Conservation (phyloP, 2,888 invertebrate species). For the Gymnoscelis rufifasciata region DNA sequence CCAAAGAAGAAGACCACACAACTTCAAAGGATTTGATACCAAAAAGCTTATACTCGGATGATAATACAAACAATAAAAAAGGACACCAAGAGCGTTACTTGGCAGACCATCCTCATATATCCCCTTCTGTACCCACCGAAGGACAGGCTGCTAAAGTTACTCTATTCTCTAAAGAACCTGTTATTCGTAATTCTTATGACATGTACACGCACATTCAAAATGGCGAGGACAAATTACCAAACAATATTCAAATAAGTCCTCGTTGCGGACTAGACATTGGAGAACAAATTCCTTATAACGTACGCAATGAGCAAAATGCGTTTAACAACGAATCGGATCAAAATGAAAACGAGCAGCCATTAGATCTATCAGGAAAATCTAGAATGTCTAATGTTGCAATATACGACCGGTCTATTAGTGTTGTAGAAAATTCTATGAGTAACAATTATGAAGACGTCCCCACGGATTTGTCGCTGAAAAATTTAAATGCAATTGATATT, state of each 20-base stretch:
- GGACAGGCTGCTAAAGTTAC: conserved; percentile 7
- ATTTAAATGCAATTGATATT: background rate
- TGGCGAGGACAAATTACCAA: background rate
- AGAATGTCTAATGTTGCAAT: background rate
- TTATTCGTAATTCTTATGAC: background rate
- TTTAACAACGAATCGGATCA: background rate
- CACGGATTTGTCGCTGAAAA: conserved; percentile 3
- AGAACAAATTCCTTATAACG: conserved; percentile 1
- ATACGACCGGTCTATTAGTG: background rate
- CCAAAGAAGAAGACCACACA: background rate
- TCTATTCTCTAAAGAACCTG: background rate
- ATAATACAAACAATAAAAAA: background rate
- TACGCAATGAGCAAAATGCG: background rate
- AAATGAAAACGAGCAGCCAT: conserved; percentile 8
- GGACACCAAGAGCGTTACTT: conserved; percentile 3
- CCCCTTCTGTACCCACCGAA: conserved; percentile 6
- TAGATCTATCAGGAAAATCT: conserved; percentile 14
- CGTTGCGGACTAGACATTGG: background rate
- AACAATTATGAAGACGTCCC: background rate
- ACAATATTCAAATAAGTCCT: background rate
- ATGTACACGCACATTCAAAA: background rate
- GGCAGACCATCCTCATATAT: conserved; percentile 1
- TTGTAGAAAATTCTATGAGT: background rate
- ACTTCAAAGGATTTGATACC: background rate
- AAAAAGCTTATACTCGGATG: conserved; percentile 2